A percentile compares a stretch with the other conserved stretches of the same genome.
These are phyloP conservation scores for Zygothrica quintamaculata DNA, from an alignment of 2,888 invertebrate species.

Conservation along the genomic window DNA sequence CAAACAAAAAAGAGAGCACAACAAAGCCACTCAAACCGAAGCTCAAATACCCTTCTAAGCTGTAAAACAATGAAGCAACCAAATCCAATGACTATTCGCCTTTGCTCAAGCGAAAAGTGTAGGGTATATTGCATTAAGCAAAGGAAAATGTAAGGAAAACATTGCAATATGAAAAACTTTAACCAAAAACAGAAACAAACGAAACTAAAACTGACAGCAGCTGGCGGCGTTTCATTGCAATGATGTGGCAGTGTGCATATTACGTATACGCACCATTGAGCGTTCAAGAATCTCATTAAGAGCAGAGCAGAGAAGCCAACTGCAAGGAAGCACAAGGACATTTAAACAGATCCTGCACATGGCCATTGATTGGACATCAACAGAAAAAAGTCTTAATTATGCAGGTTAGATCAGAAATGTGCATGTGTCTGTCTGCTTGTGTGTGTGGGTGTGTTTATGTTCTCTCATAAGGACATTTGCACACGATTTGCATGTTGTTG, in stretches of 20 bases:
- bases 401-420: too few species aligned
- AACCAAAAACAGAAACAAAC: conserved; percentile 3
- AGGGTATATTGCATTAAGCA: conserved; percentile 16
- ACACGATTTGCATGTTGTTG: conserved; percentile 54
- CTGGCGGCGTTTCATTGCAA: conserved; percentile 27
- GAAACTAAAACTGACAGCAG: conserved; percentile 18
- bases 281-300: conserved; percentile 58
- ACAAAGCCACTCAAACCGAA: conserved; percentile 17
- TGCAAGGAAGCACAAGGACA: not conserved
- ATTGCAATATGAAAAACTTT: conserved; percentile 13
- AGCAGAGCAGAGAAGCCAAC: conserved; percentile 12
- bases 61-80: too few species aligned
- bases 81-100: too few species aligned
- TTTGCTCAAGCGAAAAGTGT: too few species aligned
- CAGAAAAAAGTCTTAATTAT: conserved; percentile 52
- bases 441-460: too few species aligned
- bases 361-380: conserved; percentile 42
- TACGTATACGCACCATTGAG: conserved; percentile 60
- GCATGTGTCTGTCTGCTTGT: too few species aligned
- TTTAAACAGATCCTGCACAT: conserved; percentile 2
- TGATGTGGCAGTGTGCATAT: conserved; percentile 11
- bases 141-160: conserved; percentile 9
- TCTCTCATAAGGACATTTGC: conserved; percentile 29
- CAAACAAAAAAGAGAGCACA: conserved; percentile 30
- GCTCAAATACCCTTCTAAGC: conserved; percentile 28